Percentiles rank a stretch among this genome's conserved stretches.
These are phyloP conservation scores for Hyles euphorbiae DNA, from an alignment of 1,140 invertebrate genomes.

Conservation along the genomic window DNA sequence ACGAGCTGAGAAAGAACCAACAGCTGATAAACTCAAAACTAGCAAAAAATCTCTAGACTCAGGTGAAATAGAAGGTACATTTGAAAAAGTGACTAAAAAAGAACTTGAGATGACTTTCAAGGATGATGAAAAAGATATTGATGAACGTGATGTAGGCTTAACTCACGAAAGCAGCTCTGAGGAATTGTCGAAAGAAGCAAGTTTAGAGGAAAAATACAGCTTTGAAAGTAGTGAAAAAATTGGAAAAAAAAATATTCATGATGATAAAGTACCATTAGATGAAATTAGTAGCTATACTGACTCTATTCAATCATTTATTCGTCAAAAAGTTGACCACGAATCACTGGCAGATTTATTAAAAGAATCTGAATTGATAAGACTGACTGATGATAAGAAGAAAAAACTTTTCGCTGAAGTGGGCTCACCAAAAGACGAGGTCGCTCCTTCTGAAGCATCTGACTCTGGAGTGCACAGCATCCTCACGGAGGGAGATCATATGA, in stretches of 20 bases:
- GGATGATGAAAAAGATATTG: constrained; percentile 31
- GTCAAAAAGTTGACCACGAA: constrained; percentile 16
- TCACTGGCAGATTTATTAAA: constrained; percentile 19
- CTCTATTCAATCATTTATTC: constrained; percentile 17
- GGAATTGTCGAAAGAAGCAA: constrained; percentile 63
- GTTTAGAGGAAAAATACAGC: constrained; percentile 66
- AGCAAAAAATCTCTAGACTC: background rate
- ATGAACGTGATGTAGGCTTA: constrained; percentile 19
- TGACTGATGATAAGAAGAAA: constrained; percentile 8
- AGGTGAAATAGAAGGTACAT: background rate
- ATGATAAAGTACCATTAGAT: constrained; percentile 2
- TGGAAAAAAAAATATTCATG: constrained; percentile 17
- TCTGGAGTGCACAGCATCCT: constrained; percentile 36
- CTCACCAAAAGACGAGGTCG: constrained; percentile 34
- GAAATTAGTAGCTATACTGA: constrained; percentile 5
- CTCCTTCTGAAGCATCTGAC: constrained; percentile 34
- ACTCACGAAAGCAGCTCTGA: constrained; percentile 51
- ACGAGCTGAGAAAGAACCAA: background rate
- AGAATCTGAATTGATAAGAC: constrained; percentile 10
- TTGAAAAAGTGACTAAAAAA: constrained; percentile 11
- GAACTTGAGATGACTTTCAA: constrained; percentile 19
- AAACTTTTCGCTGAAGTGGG: constrained; percentile 9
- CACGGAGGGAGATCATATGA: constrained; percentile 20
- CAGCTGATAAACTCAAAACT: background rate
- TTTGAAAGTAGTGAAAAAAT: constrained; percentile 59